These are phyloP conservation scores for Trichonephila clavipes DNA, from an alignment of 1,140 invertebrate genomes.

Conservation along the genomic window DNA sequence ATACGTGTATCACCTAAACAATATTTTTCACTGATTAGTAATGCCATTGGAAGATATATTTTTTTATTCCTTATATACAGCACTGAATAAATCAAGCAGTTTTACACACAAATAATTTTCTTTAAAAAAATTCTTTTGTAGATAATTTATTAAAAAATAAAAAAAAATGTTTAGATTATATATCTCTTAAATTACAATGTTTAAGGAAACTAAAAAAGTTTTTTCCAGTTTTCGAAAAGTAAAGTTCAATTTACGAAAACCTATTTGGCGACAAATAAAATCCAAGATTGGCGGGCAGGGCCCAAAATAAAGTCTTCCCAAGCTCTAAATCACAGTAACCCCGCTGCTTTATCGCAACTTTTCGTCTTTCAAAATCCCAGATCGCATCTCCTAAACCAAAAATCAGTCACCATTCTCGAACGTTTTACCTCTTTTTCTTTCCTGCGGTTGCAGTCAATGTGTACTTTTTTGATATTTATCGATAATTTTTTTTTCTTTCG, in stretches of 20 bases:
- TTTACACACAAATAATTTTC: too few relatives aligned
- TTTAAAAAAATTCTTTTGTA: too few relatives aligned
- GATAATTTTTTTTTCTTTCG: neutral
- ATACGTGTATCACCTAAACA: too few relatives aligned
- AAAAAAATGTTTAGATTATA: too few relatives aligned
- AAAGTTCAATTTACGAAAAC: neutral
- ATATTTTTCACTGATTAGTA: too few relatives aligned
- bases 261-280: neutral
- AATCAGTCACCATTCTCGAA: slow-evolving; percentile 47
- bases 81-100: too few relatives aligned
- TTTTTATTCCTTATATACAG: too few relatives aligned
- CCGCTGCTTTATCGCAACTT: neutral
- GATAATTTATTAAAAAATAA: too few relatives aligned
- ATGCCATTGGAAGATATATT: too few relatives aligned
- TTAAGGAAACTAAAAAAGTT: neutral
- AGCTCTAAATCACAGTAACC: neutral
- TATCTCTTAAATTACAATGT: too few relatives aligned
- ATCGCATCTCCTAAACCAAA: slow-evolving; percentile 46
- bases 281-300: neutral
- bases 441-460: neutral
- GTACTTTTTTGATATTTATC: slow-evolving; percentile 11
- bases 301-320: neutral
- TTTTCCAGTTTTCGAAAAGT: neutral
- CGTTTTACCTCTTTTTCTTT: neutral
- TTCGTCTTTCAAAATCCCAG: slow-evolving; percentile 24